A percentile compares a stretch with the other conserved stretches of the same genome.
Evolutionary conservation across 2,113 vertebrate species (phyloP).

Genomic region (Corynorhinus townsendii): DNA sequence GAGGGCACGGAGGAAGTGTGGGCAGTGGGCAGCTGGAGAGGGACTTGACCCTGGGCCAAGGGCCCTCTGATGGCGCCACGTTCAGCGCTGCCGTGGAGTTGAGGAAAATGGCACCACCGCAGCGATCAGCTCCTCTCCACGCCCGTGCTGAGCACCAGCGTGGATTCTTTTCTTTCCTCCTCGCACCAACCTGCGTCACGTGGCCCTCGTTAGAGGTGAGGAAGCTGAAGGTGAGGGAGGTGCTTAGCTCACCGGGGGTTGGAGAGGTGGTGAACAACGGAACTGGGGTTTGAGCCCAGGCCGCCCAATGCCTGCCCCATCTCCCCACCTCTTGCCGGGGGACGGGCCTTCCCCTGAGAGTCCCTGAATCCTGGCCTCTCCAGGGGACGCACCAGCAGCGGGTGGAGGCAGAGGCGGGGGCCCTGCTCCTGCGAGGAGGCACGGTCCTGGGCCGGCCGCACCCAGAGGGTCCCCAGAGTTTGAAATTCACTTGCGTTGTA

Average conservation of each 20-base stretch:
- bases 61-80: rapidly evolving
- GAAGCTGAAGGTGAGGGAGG: neutral
- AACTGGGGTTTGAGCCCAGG: neutral
- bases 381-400: neutral
- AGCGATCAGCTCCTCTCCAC: neutral
- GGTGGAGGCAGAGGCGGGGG: neutral
- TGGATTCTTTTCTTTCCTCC: too few relatives aligned
- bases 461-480: neutral
- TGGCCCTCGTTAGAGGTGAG: neutral
- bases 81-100: rapidly evolving
- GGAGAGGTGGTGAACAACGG: too few relatives aligned
- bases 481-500: neutral
- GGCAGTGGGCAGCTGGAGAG: neutral
- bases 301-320: rapidly evolving
- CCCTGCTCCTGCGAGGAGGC: too few relatives aligned
- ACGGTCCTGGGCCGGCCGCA: rapidly evolving
- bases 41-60: rapidly evolving
- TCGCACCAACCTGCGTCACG: rapidly evolving
- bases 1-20: rapidly evolving
- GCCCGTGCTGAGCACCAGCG: rapidly evolving
- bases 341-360: rapidly evolving
- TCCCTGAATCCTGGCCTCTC: rapidly evolving
- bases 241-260: neutral
- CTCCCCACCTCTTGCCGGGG: rapidly evolving
- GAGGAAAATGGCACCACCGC: rapidly evolving